Percentiles rank a stretch among this genome's conserved stretches.
These are phyloP conservation scores for Caenorhabditis macrosperma DNA, from an alignment of 2,888 invertebrate species.

Conservation along the genomic window DNA sequence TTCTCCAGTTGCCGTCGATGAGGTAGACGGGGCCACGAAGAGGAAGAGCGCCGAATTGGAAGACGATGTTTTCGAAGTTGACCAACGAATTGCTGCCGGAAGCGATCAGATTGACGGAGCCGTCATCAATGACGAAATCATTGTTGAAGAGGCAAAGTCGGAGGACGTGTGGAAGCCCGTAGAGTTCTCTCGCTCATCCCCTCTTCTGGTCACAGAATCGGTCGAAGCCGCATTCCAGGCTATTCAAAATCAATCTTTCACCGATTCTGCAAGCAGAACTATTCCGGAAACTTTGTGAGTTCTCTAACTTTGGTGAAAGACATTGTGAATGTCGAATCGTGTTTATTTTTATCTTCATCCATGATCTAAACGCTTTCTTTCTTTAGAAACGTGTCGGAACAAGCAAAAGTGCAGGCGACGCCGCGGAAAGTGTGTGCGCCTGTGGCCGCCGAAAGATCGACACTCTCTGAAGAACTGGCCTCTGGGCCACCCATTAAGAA, in stretches of 20 bases:
- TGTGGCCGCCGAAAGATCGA: constrained; percentile 36
- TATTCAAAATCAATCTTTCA: constrained; percentile 5
- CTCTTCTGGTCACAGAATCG: constrained; percentile 39
- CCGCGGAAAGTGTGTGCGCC: constrained; percentile 37
- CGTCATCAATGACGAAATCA: constrained; percentile 21
- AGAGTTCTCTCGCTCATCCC: not conserved
- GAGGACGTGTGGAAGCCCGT: constrained; percentile 8
- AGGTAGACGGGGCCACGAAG: constrained; percentile 9
- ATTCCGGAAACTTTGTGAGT: constrained; percentile 29
- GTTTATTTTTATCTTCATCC: constrained; percentile 3
- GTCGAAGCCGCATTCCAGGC: constrained; percentile 45
- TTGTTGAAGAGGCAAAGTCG: constrained; percentile 20
- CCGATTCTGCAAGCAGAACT: not conserved
- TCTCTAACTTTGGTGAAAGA: not conserved
- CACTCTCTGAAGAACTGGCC: constrained; percentile 13
- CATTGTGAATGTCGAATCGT: not conserved
- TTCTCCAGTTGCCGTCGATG: constrained; percentile 25
- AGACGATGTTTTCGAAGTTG: constrained; percentile 40
- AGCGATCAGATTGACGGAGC: constrained; percentile 47
- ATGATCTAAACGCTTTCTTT: constrained; percentile 34
- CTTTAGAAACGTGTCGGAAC: constrained; percentile 35
- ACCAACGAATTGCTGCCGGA: constrained; percentile 45
- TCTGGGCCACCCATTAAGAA: constrained; percentile 37
- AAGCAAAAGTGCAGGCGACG: constrained; percentile 49
- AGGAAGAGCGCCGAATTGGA: constrained; percentile 21